Evolutionary conservation across 2,888 invertebrate genomes (phyloP).

Genomic region (Drosophila pseudotakahashii): DNA sequence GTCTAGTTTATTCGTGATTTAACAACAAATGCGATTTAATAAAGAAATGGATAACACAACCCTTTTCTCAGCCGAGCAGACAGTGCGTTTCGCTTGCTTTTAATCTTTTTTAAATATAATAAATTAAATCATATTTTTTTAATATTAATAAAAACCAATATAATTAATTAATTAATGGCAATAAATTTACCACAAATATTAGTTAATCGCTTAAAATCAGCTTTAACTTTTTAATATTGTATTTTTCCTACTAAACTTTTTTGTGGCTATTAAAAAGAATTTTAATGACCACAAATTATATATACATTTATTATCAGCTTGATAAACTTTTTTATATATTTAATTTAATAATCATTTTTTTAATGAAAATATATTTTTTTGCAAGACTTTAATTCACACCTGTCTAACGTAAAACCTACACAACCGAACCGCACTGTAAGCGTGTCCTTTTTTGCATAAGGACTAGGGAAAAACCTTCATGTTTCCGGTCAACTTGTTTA

Average conservation of each 20-base stretch:
- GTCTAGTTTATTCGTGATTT: constrained; percentile 53
- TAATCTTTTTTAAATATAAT: background rate
- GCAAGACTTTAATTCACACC: background rate
- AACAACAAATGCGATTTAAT: constrained; percentile 72
- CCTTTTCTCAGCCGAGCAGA: constrained; percentile 34
- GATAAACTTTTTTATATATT: background rate
- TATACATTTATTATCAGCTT: background rate
- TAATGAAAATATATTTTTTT: background rate
- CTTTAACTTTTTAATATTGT: background rate
- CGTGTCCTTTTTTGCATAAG: constrained; percentile 43
- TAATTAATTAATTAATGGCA: background rate
- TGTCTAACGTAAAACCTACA: background rate
- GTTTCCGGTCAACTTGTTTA: constrained; percentile 60
- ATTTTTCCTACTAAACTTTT: background rate
- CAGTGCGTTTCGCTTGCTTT: constrained; percentile 15
- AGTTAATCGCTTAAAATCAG: background rate
- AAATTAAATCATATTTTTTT: too few species aligned
- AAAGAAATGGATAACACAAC: constrained; percentile 67
- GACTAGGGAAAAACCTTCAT: constrained; percentile 28
- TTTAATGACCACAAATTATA: background rate
- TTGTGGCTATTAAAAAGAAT: background rate
- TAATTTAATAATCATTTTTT: background rate
- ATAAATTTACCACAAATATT: background rate
- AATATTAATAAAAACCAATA: background rate
- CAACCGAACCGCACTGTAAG: constrained; percentile 12